phyloP scores from a whole-genome alignment of 2,797 vertebrate genomes.

The Sebastes umbrosus region DNA sequence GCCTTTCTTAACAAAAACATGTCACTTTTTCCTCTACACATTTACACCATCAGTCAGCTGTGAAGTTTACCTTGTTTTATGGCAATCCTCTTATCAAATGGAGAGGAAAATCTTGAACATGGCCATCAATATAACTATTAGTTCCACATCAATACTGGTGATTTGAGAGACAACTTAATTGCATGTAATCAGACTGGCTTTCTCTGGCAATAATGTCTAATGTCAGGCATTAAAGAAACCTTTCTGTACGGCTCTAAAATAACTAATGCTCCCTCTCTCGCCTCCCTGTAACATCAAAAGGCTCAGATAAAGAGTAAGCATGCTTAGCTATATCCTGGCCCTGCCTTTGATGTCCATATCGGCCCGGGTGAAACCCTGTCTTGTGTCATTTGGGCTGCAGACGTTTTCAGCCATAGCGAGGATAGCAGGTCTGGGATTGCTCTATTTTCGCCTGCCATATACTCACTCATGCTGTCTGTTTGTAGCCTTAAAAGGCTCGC shows the following conservation, averaged over 20 bases:
- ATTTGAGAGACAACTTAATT: conserved; percentile 47
- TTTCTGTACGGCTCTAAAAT: conserved; percentile 18
- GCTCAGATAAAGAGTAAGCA: conserved; percentile 55
- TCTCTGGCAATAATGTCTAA: conserved; percentile 40
- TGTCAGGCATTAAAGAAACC: conserved; percentile 43
- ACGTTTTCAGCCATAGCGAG: conserved; percentile 46
- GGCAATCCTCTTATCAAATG: neutral
- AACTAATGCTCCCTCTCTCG: conserved; percentile 43
- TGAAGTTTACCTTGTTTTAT: conserved; percentile 9
- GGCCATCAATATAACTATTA: conserved; percentile 20
- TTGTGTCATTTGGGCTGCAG: conserved; percentile 66
- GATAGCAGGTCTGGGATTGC: conserved; percentile 61
- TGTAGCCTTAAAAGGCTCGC: conserved; percentile 68
- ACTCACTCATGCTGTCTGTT: conserved; percentile 48
- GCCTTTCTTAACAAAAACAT: neutral
- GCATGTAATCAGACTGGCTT: conserved; percentile 24
- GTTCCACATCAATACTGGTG: conserved; percentile 18
- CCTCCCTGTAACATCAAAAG: conserved; percentile 70
- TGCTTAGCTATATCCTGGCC: conserved; percentile 51
- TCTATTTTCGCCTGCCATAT: conserved; percentile 40
- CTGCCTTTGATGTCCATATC: conserved; percentile 71
- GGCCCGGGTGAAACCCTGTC: conserved; percentile 64
- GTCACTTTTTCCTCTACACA: neutral
- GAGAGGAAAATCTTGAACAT: conserved; percentile 5
- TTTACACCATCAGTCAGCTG: neutral